A percentile compares a stretch with the other conserved stretches of the same genome.
Evolutionary conservation across 2,888 invertebrate genomes (phyloP).

Genomic region (Andrena marginata): DNA sequence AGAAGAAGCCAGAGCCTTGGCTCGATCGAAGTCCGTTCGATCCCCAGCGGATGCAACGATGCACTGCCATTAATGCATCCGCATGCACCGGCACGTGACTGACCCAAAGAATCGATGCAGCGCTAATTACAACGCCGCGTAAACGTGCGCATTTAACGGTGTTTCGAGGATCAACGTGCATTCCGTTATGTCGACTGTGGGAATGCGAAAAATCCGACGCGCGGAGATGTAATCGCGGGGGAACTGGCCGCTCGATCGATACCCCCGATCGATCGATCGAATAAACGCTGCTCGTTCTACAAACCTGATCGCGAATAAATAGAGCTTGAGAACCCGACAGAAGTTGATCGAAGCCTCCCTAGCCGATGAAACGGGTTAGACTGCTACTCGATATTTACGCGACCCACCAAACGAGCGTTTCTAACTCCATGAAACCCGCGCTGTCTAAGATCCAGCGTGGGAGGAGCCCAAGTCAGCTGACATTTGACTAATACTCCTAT

Average conservation of each 20-base stretch:
- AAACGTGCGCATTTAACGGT: constrained; percentile 64
- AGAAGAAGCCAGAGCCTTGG: background rate
- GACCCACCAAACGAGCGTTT: constrained; percentile 15
- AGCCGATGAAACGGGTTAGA: background rate
- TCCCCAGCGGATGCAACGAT: constrained; percentile 20
- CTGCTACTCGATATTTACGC: background rate
- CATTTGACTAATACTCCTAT: constrained; percentile 16
- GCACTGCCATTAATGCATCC: constrained; percentile 21
- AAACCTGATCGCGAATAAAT: constrained; percentile 4
- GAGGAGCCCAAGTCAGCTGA: constrained; percentile 1
- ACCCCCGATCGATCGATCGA: background rate
- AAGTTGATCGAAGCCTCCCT: background rate
- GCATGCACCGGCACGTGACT: constrained; percentile 39
- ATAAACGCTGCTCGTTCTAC: background rate
- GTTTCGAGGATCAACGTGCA: constrained; percentile 46
- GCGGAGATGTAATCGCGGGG: constrained; percentile 19
- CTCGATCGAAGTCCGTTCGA: background rate
- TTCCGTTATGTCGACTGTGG: constrained; percentile 58
- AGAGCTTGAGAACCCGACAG: background rate
- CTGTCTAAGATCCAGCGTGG: constrained; percentile 9
- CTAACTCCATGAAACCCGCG: no score
- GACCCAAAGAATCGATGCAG: constrained; percentile 41
- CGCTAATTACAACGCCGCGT: constrained; percentile 60
- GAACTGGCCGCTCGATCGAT: constrained; percentile 19
- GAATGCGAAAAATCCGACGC: constrained; percentile 52